Conservation (phyloP, 2,113 vertebrate species). For the Gopherus flavomarginatus region DNA sequence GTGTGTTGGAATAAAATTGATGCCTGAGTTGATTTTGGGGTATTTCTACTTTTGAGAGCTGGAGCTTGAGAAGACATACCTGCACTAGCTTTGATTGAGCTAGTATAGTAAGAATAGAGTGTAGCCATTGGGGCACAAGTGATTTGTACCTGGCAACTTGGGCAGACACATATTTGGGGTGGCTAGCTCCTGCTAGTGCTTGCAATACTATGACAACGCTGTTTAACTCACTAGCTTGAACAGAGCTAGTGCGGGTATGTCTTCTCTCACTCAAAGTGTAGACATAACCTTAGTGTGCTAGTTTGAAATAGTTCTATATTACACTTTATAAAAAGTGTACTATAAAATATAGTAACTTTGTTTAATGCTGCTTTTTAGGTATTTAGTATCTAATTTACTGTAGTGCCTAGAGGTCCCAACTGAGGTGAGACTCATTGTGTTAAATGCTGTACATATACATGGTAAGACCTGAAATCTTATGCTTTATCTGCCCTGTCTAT, state of each 20-base stretch:
- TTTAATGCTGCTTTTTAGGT: neutral
- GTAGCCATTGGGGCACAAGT: no score
- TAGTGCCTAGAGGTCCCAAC: neutral
- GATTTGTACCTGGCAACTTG: no score
- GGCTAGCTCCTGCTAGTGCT: no score
- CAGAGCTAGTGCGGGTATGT: no score
- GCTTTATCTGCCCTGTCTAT: neutral
- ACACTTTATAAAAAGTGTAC: neutral
- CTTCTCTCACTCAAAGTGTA: no score
- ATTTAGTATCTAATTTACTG: neutral
- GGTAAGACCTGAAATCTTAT: neutral
- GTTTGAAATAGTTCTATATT: neutral
- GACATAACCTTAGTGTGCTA: neutral
- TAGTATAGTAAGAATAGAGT: no score
- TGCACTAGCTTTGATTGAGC: no score
- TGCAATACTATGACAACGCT: no score
- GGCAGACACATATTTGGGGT: no score
- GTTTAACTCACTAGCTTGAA: no score
- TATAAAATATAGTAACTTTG: neutral
- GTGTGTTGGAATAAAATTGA: conserved; percentile 53
- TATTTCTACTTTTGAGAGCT: no score
- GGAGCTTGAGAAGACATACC: no score
- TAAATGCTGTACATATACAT: neutral
- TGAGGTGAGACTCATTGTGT: neutral
- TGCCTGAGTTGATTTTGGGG: neutral